Conservation (phyloP, 2,797 vertebrate genomes). For the Anomalospiza imberbis region DNA sequence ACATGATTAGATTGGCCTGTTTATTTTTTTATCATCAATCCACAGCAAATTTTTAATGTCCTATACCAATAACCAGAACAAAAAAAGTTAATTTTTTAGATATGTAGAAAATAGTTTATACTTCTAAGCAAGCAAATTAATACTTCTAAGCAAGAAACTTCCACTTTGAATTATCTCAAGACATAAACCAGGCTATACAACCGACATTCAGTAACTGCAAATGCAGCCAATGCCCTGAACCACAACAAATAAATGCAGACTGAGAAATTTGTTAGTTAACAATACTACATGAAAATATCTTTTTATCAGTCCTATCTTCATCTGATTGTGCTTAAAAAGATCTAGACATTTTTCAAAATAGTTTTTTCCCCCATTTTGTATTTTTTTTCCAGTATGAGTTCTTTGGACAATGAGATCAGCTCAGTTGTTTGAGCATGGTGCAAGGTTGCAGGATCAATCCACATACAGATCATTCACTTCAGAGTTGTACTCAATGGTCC, state of each 20-base stretch:
- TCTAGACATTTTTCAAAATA: neutral
- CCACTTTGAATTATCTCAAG: neutral
- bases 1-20: neutral
- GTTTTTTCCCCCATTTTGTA: fast-evolving
- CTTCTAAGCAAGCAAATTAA: neutral
- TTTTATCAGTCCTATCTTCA: neutral
- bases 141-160: neutral
- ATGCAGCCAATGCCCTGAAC: neutral
- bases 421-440: neutral
- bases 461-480: neutral
- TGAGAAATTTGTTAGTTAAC: neutral
- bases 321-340: neutral
- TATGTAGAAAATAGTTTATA: neutral
- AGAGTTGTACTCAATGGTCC: neutral
- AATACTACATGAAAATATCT: neutral
- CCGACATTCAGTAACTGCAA: neutral
- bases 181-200: neutral
- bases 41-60: neutral
- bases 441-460: neutral
- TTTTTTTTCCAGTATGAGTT: neutral
- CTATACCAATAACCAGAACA: neutral
- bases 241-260: neutral
- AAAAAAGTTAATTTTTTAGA: neutral
- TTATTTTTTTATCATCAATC: neutral
- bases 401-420: neutral